These are phyloP conservation scores for Melikaiella ostensackeni DNA, from an alignment of 2,888 invertebrate species.

Conservation along the genomic window DNA sequence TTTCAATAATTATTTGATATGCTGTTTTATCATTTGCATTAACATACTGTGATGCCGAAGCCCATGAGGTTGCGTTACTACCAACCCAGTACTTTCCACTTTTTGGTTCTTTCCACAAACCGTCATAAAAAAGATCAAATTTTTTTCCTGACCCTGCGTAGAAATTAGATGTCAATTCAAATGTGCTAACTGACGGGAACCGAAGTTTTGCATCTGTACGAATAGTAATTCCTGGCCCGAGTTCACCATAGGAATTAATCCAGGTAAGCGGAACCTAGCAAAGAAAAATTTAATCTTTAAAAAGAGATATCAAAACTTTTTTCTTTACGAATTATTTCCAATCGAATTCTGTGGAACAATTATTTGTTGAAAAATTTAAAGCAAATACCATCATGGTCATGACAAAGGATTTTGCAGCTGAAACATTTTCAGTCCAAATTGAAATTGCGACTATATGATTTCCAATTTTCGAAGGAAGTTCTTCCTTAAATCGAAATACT, in stretches of 20 bases:
- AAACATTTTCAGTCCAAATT: constrained; percentile 54
- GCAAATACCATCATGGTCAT: constrained; percentile 32
- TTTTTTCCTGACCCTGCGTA: constrained; percentile 30
- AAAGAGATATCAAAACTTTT: neutral
- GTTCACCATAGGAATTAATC: constrained; percentile 54
- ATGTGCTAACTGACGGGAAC: constrained; percentile 32
- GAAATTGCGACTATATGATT: constrained; percentile 37
- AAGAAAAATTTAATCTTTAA: neutral
- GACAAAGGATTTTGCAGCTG: constrained; percentile 49
- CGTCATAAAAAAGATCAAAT: constrained; percentile 52
- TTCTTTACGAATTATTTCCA: neutral
- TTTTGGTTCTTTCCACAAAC: constrained; percentile 52
- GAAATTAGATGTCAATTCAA: constrained; percentile 39
- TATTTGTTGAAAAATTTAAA: neutral
- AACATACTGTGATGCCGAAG: constrained; percentile 19
- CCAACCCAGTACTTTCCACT: constrained; percentile 46
- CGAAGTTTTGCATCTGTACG: constrained; percentile 48
- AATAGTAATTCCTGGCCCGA: constrained; percentile 49
- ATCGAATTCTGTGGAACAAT: neutral
- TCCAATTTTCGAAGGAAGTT: constrained; percentile 45
- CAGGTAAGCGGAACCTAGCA: constrained; percentile 47
- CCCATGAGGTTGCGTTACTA: constrained; percentile 2
- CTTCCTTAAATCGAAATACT: constrained; percentile 50
- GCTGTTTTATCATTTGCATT: neutral
- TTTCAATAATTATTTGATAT: too few relatives aligned